A percentile compares a stretch with the other conserved stretches of the same genome.
phyloP scores from a whole-genome alignment of 1,140 invertebrate genomes.

The Drosophila bipectinata region DNA sequence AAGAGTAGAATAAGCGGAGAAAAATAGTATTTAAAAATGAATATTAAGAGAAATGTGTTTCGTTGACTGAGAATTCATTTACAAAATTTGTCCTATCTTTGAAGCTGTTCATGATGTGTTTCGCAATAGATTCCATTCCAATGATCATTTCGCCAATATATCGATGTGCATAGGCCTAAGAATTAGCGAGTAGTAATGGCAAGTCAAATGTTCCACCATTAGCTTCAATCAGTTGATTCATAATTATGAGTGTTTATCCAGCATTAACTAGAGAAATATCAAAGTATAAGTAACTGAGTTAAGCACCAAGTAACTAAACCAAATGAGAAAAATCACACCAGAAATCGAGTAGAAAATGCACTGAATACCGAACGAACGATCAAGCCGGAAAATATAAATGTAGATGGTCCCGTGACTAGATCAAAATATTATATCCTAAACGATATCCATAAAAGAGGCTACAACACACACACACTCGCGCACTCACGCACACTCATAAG shows the following conservation, averaged over 20 bases:
- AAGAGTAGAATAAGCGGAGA: slow-evolving; percentile 28
- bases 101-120: slow-evolving; percentile 12
- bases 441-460: slow-evolving; percentile 42
- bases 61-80: slow-evolving; percentile 65
- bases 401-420: slow-evolving; percentile 53
- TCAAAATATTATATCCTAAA: slow-evolving; percentile 44
- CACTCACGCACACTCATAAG: slow-evolving; percentile 19
- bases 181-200: slow-evolving; percentile 27
- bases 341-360: slow-evolving; percentile 66
- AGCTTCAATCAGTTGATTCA: slow-evolving; percentile 64
- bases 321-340: slow-evolving; percentile 41
- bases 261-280: slow-evolving; percentile 58
- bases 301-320: slow-evolving; percentile 43
- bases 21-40: slow-evolving; percentile 10
- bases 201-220: slow-evolving; percentile 39
- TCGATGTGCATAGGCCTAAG: slow-evolving; percentile 60
- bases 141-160: slow-evolving; percentile 48
- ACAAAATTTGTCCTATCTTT: slow-evolving; percentile 12
- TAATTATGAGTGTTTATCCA: slow-evolving; percentile 52
- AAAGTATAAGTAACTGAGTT: slow-evolving; percentile 51
- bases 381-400: slow-evolving; percentile 19
- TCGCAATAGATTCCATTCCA: slow-evolving; percentile 26
- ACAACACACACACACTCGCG: slow-evolving; percentile 16
- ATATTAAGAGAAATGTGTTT: slow-evolving; percentile 37
- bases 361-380: slow-evolving; percentile 37